Evolutionary conservation across 2,113 vertebrate species (phyloP), one percentile per base, ranked within the genome.

Genomic region (Sardina pilchardus): DNA sequence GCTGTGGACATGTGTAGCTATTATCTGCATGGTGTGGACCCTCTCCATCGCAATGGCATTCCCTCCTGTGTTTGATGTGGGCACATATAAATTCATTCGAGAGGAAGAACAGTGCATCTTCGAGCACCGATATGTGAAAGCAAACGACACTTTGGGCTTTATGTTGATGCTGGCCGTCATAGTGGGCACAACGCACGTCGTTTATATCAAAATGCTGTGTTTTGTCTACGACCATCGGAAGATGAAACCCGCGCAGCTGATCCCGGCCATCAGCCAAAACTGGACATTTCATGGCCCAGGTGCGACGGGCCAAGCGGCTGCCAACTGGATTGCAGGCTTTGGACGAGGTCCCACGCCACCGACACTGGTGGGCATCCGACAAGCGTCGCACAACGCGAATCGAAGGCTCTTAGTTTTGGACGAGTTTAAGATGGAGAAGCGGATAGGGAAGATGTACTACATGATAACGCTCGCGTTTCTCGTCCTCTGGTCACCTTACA

Each of bases 231-330:
- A 98, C 85, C 98, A 98, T 92, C 96, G 98, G 75, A 99, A 99
- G 92, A 99, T 99, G 98, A 97, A 98, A 89, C 98, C 98, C 3
- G 97, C 97, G 0, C 98, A 98, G 94, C 93, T 97, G 90, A 96
- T 98, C 2, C 98, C 98, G 0, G 98, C 98, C 84, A 97, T 99
- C 93, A 99, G 98, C 94, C 98, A 99, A 91, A 98, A 99, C 92
- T 99, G 98, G 98, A 99, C 98, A 87, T 99, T 99, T 88, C 97
- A 99, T 34, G 98, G 98, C 19, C 98, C 98, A 0, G 98, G 98
- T 1, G 98, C 98, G 85, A 99, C 97, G 0, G 98, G 98, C 36
- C 98, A 99, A 88, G 98, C 98, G 2, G 98, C 98, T 3, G 97
- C 98, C 0, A 99, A 99, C 93, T 99, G 98, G 98, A 99, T 98